These are phyloP conservation scores for Chloroceryle amazona DNA, from an alignment of 2,797 vertebrate species.

Conservation along the genomic window DNA sequence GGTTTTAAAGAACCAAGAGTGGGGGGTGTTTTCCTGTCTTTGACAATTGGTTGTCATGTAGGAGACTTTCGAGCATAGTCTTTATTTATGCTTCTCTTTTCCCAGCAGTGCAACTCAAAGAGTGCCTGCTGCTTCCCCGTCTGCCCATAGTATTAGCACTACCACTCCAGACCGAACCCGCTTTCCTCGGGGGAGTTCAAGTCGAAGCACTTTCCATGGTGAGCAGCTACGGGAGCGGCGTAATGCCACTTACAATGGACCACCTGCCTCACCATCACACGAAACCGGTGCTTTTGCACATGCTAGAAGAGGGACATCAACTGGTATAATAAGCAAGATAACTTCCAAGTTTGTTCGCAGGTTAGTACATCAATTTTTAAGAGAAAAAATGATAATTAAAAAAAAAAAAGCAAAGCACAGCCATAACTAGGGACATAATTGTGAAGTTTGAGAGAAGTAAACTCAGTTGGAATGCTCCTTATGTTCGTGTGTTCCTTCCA, in stretches of 20 bases:
- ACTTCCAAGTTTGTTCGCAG: constrained; percentile 98
- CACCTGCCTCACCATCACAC: constrained; percentile 95
- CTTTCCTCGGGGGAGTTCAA: constrained; percentile 96
- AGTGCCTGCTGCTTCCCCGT: constrained; percentile 93
- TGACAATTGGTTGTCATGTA: not conserved
- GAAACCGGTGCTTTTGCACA: constrained; percentile 93
- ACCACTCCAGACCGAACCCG: constrained; percentile 94
- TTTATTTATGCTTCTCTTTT: constrained; percentile 36
- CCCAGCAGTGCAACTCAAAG: constrained; percentile 84
- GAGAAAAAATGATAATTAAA: not conserved
- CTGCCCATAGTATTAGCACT: constrained; percentile 96
- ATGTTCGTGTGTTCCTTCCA: not conserved
- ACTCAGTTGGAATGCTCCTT: not conserved
- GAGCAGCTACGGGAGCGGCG: constrained; percentile 96
- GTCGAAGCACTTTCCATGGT: constrained; percentile 97
- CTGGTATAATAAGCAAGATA: constrained; percentile 97
- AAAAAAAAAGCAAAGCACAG: not conserved
- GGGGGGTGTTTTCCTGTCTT: not conserved
- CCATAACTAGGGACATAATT: not conserved
- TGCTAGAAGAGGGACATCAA: constrained; percentile 92
- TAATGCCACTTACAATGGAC: constrained; percentile 95
- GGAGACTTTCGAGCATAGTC: not conserved
- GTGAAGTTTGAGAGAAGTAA: not conserved
- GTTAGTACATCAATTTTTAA: constrained; percentile 80
- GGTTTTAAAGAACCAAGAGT: not conserved